Conservation (phyloP, 2,113 vertebrate genomes). For the Chaetops frenatus region DNA sequence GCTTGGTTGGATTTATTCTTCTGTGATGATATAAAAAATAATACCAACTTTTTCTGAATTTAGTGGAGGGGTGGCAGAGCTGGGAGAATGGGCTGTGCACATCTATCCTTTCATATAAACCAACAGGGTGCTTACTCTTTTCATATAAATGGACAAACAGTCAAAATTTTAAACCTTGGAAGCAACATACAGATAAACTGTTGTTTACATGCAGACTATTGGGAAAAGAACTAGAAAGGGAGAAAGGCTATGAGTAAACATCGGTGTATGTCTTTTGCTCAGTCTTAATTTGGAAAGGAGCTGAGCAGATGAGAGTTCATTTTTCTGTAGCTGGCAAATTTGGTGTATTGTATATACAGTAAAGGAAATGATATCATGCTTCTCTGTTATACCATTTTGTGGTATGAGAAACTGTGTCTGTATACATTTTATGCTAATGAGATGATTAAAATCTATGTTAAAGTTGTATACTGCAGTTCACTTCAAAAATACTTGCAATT, state of each 20-base stretch:
- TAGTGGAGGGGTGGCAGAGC: neutral
- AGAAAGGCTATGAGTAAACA: neutral
- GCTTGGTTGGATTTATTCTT: neutral
- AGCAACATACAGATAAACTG: neutral
- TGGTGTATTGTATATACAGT: neutral
- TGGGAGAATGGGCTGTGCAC: neutral
- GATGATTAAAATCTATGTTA: neutral
- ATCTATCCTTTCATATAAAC: neutral
- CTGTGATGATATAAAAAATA: neutral
- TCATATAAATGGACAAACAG: neutral
- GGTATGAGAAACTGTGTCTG: neutral
- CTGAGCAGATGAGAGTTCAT: neutral
- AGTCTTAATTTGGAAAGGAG: neutral
- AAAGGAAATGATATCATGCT: neutral
- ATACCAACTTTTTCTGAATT: neutral
- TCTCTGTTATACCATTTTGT: neutral
- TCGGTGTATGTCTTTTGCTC: neutral
- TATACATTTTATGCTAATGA: neutral
- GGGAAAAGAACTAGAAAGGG: neutral
- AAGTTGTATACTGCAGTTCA: neutral
- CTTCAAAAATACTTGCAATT: neutral
- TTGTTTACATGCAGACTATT: neutral
- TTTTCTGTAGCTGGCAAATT: neutral
- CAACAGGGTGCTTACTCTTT: neutral
- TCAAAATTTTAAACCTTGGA: neutral